These are phyloP conservation scores for Saccostrea echinata DNA, from an alignment of 1,140 invertebrate genomes.

Conservation along the genomic window DNA sequence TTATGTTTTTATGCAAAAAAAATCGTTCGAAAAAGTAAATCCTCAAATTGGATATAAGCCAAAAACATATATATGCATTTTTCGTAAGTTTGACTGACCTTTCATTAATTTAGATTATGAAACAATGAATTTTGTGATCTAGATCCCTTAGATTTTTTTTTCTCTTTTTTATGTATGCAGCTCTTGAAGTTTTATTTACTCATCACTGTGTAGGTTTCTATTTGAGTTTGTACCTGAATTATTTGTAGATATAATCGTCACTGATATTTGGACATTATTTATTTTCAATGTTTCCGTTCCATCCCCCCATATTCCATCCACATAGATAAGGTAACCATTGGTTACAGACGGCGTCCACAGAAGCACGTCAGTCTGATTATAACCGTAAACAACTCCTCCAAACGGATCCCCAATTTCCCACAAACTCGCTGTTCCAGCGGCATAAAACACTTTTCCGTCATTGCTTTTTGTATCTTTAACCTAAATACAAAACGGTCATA, in stretches of 20 bases:
- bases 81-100: too few species aligned
- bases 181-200: too few species aligned
- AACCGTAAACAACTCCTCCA: background rate
- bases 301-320: slow-evolving; percentile 1
- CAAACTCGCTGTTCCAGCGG: background rate
- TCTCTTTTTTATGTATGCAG: too few species aligned
- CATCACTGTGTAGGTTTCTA: too few species aligned
- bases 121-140: too few species aligned
- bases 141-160: too few species aligned
- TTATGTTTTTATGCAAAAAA: too few species aligned
- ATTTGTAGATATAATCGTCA: background rate
- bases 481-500: too few species aligned
- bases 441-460: background rate
- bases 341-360: background rate
- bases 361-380: background rate
- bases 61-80: too few species aligned
- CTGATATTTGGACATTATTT: background rate
- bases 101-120: too few species aligned
- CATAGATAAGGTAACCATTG: background rate
- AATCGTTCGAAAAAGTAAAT: too few species aligned
- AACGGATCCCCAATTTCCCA: background rate
- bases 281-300: background rate
- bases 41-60: too few species aligned
- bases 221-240: slow-evolving; percentile 14
- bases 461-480: background rate